These are phyloP conservation scores for Heliconius hermathena DNA, from an alignment of 1,140 invertebrate species.

Conservation along the genomic window DNA sequence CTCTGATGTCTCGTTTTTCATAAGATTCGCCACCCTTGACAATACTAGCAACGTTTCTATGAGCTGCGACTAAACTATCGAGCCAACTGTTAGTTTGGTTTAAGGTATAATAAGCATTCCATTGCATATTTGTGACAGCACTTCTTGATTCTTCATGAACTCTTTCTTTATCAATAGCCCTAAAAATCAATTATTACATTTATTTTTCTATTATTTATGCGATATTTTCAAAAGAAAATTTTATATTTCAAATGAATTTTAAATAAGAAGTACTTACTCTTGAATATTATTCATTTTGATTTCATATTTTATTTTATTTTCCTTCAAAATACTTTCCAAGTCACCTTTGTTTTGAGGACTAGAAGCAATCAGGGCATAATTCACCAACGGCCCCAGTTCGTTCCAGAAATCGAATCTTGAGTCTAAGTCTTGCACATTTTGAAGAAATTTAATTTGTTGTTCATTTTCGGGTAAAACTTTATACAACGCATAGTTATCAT, in stretches of 20 bases:
- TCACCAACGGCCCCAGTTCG: constrained; percentile 41
- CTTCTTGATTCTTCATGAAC: constrained; percentile 26
- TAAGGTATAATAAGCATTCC: constrained; percentile 81
- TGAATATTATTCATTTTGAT: constrained; percentile 62
- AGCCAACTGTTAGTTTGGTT: constrained; percentile 73
- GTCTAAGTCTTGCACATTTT: constrained; percentile 50
- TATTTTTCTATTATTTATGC: background rate
- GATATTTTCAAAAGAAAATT: no score
- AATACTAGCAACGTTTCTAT: constrained; percentile 74
- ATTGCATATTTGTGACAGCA: constrained; percentile 58
- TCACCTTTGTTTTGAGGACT: constrained; percentile 54
- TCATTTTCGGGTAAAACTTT: constrained; percentile 59
- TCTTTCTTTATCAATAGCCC: constrained; percentile 59
- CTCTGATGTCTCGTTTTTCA: constrained; percentile 84
- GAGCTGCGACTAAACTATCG: constrained; percentile 68
- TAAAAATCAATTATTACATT: constrained; percentile 35
- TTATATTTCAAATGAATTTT: no score
- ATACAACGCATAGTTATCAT: constrained; percentile 63
- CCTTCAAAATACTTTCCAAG: constrained; percentile 53
- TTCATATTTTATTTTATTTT: constrained; percentile 51
- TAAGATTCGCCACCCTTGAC: constrained; percentile 81
- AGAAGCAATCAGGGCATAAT: constrained; percentile 60
- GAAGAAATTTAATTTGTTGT: constrained; percentile 52
- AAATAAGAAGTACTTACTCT: constrained; percentile 57
- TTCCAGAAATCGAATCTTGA: constrained; percentile 64